These are phyloP conservation scores for Pammene aurita DNA, from an alignment of 2,888 invertebrate species.

Conservation along the genomic window DNA sequence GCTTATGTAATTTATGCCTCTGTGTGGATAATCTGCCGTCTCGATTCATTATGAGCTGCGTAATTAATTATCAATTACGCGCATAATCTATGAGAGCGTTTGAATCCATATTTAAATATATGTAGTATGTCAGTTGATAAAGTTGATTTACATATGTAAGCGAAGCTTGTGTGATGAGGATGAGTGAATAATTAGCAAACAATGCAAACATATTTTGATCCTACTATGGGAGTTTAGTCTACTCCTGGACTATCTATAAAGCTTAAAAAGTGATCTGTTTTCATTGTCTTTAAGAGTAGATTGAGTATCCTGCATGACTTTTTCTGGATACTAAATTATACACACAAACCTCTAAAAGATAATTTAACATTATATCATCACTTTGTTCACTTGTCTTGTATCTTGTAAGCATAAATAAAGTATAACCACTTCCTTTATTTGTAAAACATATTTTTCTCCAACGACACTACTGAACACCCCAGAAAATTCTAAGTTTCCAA, in stretches of 20 bases:
- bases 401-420: no score
- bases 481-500: background rate
- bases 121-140: background rate
- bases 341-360: no score
- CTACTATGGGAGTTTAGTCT: no score
- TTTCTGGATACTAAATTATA: no score
- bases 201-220: no score
- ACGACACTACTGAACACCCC: background rate
- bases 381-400: background rate
- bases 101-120: constrained; percentile 1
- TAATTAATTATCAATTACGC: constrained; percentile 48
- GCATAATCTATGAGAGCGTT: constrained; percentile 33
- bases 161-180: background rate
- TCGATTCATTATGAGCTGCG: constrained; percentile 44
- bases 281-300: background rate
- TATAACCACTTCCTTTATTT: background rate
- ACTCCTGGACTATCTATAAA: no score
- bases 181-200: background rate
- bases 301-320: background rate
- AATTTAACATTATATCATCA: no score
- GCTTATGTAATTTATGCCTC: constrained; percentile 19
- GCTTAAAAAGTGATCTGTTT: no score
- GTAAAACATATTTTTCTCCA: background rate
- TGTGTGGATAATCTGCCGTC: constrained; percentile 43
- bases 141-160: background rate